Conservation (phyloP, 2,113 vertebrate species). For the Chionodraco myersi region DNA sequence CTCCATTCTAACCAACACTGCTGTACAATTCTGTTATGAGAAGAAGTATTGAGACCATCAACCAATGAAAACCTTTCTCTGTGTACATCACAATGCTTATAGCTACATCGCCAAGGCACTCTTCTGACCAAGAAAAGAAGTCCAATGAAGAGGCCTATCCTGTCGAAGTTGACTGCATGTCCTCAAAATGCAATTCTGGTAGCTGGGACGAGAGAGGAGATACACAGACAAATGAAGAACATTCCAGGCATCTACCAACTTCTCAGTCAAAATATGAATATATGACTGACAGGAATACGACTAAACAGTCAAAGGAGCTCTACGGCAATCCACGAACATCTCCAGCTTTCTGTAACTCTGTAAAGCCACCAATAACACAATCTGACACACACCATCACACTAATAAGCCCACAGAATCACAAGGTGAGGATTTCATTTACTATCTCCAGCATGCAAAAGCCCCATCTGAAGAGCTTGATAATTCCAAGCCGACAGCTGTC, state of each 20-base stretch:
- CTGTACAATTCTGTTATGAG: slow-evolving; percentile 77
- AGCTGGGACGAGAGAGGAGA: slow-evolving; percentile 48
- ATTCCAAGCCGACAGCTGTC: slow-evolving; percentile 37
- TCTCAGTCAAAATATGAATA: slow-evolving; percentile 48
- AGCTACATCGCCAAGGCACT: slow-evolving; percentile 79
- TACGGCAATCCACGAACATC: slow-evolving; percentile 31
- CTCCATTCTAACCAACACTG: slow-evolving; percentile 81
- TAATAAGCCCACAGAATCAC: slow-evolving; percentile 39
- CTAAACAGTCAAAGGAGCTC: slow-evolving; percentile 31
- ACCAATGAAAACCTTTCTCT: slow-evolving; percentile 85
- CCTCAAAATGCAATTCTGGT: slow-evolving; percentile 59
- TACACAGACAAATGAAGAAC: slow-evolving; percentile 49
- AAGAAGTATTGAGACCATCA: slow-evolving; percentile 79
- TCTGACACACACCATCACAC: slow-evolving; percentile 38
- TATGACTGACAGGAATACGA: slow-evolving; percentile 23
- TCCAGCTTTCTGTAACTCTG: slow-evolving; percentile 19
- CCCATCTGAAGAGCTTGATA: slow-evolving; percentile 41
- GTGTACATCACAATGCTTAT: slow-evolving; percentile 84
- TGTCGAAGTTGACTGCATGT: slow-evolving; percentile 59
- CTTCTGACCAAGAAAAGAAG: slow-evolving; percentile 73
- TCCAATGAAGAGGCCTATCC: slow-evolving; percentile 67
- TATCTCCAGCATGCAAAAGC: slow-evolving; percentile 44
- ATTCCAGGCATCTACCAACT: slow-evolving; percentile 46
- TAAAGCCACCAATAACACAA: slow-evolving; percentile 41
- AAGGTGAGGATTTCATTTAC: slow-evolving; percentile 61